Evolutionary conservation across 2,113 vertebrate genomes (phyloP).

Genomic region (Bujurquina vittata): DNA sequence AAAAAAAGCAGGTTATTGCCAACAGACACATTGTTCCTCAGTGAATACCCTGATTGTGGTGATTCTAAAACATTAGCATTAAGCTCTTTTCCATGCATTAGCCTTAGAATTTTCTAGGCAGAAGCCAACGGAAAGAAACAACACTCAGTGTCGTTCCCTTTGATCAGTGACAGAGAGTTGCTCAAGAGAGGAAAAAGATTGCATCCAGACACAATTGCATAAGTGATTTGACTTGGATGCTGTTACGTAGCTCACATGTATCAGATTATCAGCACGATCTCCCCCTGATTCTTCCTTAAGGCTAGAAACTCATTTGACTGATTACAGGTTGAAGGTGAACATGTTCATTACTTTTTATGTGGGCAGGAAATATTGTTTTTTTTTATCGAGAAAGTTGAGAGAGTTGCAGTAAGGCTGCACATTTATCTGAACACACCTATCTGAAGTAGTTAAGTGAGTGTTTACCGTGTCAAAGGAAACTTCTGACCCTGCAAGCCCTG

Average conservation of each 20-base stretch:
- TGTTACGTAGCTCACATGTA: fast-evolving
- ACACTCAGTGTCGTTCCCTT: background rate
- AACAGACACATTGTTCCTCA: background rate
- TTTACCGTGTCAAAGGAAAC: background rate
- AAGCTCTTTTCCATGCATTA: background rate
- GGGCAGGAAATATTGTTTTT: background rate
- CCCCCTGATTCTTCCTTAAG: background rate
- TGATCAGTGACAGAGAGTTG: background rate
- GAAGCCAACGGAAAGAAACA: background rate
- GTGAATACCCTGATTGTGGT: background rate
- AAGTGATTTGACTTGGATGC: background rate
- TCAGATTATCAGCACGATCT: background rate
- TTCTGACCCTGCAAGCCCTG: background rate
- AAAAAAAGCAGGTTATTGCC: background rate
- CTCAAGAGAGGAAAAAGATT: background rate
- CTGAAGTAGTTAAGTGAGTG: background rate
- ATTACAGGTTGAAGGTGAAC: background rate
- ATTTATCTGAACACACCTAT: background rate
- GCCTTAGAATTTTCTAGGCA: background rate
- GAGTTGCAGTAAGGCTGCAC: background rate
- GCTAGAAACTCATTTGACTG: fast-evolving
- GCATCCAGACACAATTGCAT: background rate
- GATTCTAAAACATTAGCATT: background rate
- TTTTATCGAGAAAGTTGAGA: background rate
- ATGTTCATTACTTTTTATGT: background rate